Conservation (phyloP, 2,888 invertebrate species). For the Drosophila subsilvestris region DNA sequence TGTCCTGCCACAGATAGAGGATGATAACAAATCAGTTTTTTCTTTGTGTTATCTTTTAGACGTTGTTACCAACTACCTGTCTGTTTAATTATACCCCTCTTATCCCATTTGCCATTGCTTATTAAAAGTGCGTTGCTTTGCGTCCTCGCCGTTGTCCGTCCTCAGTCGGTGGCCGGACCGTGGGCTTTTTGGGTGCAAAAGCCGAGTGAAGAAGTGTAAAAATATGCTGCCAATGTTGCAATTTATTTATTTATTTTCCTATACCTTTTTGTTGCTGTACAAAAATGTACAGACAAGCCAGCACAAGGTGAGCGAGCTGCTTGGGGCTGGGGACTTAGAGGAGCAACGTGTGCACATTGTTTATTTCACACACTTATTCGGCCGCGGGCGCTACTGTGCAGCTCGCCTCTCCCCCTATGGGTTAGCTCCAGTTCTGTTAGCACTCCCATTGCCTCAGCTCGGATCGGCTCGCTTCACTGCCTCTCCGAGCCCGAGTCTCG, state of each 20-base stretch:
- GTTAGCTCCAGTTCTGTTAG: constrained; percentile 36
- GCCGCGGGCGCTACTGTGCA: constrained; percentile 77
- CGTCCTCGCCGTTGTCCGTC: constrained; percentile 20
- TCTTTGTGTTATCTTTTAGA: background rate
- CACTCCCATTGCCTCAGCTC: constrained; percentile 40
- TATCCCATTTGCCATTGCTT: constrained; percentile 45
- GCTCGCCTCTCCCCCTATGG: constrained; percentile 28
- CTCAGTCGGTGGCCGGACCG: constrained; percentile 50
- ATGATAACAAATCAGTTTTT: background rate
- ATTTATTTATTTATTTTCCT: constrained; percentile 79
- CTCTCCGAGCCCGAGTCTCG: constrained; percentile 27
- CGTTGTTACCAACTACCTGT: constrained; percentile 57
- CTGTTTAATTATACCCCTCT: constrained; percentile 56
- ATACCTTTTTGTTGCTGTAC: constrained; percentile 57
- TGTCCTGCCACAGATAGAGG: background rate
- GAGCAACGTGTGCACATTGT: constrained; percentile 75
- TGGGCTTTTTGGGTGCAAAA: constrained; percentile 72
- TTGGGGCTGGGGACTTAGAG: constrained; percentile 9
- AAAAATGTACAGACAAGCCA: constrained; percentile 75
- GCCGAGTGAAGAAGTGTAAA: constrained; percentile 66
- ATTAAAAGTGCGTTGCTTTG: constrained; percentile 50
- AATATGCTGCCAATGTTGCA: constrained; percentile 80
- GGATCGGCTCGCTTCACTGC: constrained; percentile 45
- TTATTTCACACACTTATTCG: constrained; percentile 80
- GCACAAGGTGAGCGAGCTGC: constrained; percentile 43